phyloP scores from a whole-genome alignment of 2,888 invertebrate species.

The Eremobia ochroleuca region DNA sequence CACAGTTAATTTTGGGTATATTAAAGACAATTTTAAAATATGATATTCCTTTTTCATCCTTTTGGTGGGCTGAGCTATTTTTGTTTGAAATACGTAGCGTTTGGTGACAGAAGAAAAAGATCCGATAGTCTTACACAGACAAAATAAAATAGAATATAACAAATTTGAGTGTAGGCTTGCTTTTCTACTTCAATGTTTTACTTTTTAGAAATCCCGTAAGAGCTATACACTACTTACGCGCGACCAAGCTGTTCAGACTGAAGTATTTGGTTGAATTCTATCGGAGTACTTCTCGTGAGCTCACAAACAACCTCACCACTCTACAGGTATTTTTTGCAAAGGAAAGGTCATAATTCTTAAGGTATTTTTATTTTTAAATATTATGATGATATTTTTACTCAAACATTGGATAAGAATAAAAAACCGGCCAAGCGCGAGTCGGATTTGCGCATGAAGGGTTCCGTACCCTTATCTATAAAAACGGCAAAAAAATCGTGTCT shows the following conservation, averaged over 20 bases:
- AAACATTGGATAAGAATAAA: too few species aligned
- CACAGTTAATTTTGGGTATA: background rate
- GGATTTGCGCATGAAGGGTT: too few species aligned
- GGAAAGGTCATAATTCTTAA: background rate
- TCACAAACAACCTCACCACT: constrained; percentile 85
- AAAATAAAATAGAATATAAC: background rate
- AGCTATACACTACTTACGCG: constrained; percentile 82
- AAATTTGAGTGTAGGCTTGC: background rate
- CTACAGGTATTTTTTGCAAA: constrained; percentile 77
- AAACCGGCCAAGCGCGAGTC: too few species aligned
- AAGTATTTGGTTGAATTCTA: constrained; percentile 86
- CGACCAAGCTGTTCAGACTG: constrained; percentile 81
- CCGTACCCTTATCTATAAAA: too few species aligned
- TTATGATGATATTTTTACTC: background rate
- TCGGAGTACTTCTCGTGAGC: constrained; percentile 80
- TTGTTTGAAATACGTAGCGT: background rate
- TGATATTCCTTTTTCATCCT: background rate
- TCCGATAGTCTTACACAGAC: background rate
- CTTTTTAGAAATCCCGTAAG: constrained; percentile 71
- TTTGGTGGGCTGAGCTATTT: background rate
- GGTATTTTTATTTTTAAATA: too few species aligned
- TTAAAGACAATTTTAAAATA: background rate
- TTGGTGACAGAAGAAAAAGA: background rate
- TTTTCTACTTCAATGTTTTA: background rate
- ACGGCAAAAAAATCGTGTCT: too few species aligned